Evolutionary conservation across 2,113 vertebrate genomes (phyloP), one percentile per base, ranked within the genome.

Genomic region (Trochalopteron elliotii): DNA sequence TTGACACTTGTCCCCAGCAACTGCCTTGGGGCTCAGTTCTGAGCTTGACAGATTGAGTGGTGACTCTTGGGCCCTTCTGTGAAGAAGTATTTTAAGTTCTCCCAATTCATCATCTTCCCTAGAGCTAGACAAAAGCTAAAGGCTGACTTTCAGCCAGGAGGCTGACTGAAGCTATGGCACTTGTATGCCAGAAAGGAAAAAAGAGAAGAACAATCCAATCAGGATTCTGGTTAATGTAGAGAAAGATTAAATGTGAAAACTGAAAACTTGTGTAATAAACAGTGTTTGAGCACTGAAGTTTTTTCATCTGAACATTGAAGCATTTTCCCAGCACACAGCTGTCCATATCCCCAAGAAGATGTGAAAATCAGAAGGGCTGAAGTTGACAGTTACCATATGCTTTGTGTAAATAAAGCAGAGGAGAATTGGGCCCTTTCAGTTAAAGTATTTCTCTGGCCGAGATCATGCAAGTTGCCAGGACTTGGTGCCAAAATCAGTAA

Each of bases 401-500:
- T 49, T 25, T 35, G 64, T 80, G 79, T 78, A 82, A 89, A 74
- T 72, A 94, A 87, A 91, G 21, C 67, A 74, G 77, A 82, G 76
- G 55, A 96, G 90, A 94, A 95, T 64, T 5, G 5, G 76, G n/a
- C 52, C 52, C 91, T 90, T 86, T 83, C 44, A 74, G 49, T 88
- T 81, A 47, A 83, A 94, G 74, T 81, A 44, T 65, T 86, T 92
- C 56, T 52, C 57, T 94, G 83, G 52, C 80, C 1, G 56, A 68
- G n/a, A 64, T 89, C 61, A 45, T 40, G 79, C 7, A 11, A 84
- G 57, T 69, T 95, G 79, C 90, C 83, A 95, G 56, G 69, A 56
- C n/a, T 64, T 37, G 33, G 40, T 90, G 93, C 94, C 90, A 95
- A 87, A 64, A 86, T 77, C 82, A 81, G 88, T 83, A 90, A 95